Conservation (phyloP, 2,888 invertebrate genomes). For the Pandemis heparana region DNA sequence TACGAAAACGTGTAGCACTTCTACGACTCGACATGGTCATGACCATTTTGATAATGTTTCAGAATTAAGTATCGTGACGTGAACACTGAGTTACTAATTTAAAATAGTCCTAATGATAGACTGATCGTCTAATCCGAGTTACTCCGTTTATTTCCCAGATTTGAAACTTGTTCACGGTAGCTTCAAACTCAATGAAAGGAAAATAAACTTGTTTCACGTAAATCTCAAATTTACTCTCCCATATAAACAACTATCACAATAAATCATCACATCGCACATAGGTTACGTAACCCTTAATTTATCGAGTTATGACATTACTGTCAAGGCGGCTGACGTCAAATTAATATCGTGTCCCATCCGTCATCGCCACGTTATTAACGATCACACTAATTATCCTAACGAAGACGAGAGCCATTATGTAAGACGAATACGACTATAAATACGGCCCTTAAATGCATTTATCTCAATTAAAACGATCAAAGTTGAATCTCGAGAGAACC, state of each 20-base stretch:
- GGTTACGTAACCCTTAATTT: slow-evolving; percentile 52
- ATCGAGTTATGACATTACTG: slow-evolving; percentile 65
- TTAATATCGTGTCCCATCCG: slow-evolving; percentile 69
- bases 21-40: neutral
- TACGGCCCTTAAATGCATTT: slow-evolving; percentile 58
- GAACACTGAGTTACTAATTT: too few relatives aligned
- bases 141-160: too few relatives aligned
- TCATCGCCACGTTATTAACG: slow-evolving; percentile 73
- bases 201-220: too few relatives aligned
- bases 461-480: slow-evolving; percentile 74
- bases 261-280: slow-evolving; percentile 35
- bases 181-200: too few relatives aligned
- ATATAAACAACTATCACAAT: slow-evolving; percentile 18
- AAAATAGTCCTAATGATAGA: too few relatives aligned
- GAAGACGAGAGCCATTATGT: slow-evolving; percentile 64
- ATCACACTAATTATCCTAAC: slow-evolving; percentile 70
- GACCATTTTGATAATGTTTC: too few relatives aligned
- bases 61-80: too few relatives aligned
- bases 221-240: too few relatives aligned
- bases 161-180: too few relatives aligned
- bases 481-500: slow-evolving; percentile 57
- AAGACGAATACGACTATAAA: slow-evolving; percentile 64
- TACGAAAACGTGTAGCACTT: slow-evolving; percentile 10
- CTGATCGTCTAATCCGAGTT: too few relatives aligned
- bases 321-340: slow-evolving; percentile 62